Evolutionary conservation across 1,140 invertebrate species (phyloP).

Genomic region (Apis florea): DNA sequence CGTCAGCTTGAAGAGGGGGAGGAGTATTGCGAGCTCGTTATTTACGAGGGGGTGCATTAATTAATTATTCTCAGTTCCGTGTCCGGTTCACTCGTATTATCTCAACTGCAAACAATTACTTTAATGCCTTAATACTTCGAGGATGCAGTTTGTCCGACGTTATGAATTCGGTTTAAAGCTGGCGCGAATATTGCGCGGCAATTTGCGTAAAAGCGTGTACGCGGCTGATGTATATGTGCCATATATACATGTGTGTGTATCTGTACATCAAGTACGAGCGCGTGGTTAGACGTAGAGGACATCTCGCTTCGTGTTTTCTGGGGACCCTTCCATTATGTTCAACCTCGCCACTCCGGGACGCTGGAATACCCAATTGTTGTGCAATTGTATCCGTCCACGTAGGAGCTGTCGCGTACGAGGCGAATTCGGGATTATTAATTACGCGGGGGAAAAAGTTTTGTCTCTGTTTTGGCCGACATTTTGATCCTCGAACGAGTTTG

Average conservation of each 20-base stretch:
- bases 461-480: conserved; percentile 1
- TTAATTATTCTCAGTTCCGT: conserved; percentile 38
- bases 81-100: conserved; percentile 41
- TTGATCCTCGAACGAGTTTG: neutral
- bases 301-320: conserved; percentile 52
- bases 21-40: conserved; percentile 19
- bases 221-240: neutral
- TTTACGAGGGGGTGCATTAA: conserved; percentile 25
- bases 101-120: conserved; percentile 51
- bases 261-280: neutral
- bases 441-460: conserved; percentile 51
- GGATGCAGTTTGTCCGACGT: conserved; percentile 50
- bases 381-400: conserved; percentile 41
- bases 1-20: neutral
- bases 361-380: conserved; percentile 26
- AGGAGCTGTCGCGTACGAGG: conserved; percentile 17
- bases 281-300: neutral
- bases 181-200: conserved; percentile 42
- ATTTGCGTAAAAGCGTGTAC: conserved; percentile 60
- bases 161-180: conserved; percentile 63
- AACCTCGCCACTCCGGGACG: conserved; percentile 11
- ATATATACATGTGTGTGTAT: no score
- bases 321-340: conserved; percentile 46
- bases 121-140: conserved; percentile 48
- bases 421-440: conserved; percentile 62